Percentiles rank a stretch among this genome's conserved stretches.
These are phyloP conservation scores for Trematomus bernacchii DNA, from an alignment of 2,797 vertebrate genomes.

Conservation along the genomic window DNA sequence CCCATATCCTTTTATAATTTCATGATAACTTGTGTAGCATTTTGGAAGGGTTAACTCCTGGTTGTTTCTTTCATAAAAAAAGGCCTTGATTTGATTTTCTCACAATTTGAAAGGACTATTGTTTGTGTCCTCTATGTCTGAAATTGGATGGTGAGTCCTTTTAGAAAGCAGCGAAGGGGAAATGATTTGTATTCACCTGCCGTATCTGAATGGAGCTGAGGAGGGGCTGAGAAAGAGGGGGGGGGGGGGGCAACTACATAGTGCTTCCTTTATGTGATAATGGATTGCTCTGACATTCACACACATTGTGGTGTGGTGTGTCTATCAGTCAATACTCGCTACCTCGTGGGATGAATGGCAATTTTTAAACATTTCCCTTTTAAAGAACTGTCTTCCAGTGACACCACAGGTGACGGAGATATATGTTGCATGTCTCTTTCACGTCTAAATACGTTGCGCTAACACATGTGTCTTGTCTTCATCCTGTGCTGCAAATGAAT, in stretches of 20 bases:
- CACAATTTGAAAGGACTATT: conserved; percentile 85
- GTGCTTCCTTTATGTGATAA: conserved; percentile 80
- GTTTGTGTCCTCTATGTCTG: conserved; percentile 78
- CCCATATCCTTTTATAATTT: conserved; percentile 1
- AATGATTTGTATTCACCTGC: conserved; percentile 89
- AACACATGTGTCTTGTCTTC: conserved; percentile 33
- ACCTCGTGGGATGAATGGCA: conserved; percentile 50
- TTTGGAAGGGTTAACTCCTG: conserved; percentile 52
- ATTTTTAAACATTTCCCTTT: conserved; percentile 53
- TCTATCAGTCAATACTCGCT: conserved; percentile 71
- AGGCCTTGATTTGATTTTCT: conserved; percentile 82
- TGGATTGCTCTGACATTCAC: conserved; percentile 79
- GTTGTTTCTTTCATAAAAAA: conserved; percentile 62
- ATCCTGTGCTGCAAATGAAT: conserved; percentile 47
- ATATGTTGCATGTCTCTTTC: conserved; percentile 15
- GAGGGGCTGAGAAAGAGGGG: conserved; percentile 63
- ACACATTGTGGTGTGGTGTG: conserved; percentile 70
- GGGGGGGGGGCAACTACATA: conserved; percentile 61
- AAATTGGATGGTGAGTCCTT: conserved; percentile 83
- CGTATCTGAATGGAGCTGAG: conserved; percentile 79
- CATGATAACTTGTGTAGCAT: conserved; percentile 15
- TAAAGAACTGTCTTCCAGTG: conserved; percentile 31
- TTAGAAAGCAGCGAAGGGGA: conserved; percentile 82
- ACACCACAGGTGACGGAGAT: conserved; percentile 42
- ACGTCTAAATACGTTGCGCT: conserved; percentile 5